Evolutionary conservation across 2,113 vertebrate species (phyloP).

Genomic region (Nothocercus julius): DNA sequence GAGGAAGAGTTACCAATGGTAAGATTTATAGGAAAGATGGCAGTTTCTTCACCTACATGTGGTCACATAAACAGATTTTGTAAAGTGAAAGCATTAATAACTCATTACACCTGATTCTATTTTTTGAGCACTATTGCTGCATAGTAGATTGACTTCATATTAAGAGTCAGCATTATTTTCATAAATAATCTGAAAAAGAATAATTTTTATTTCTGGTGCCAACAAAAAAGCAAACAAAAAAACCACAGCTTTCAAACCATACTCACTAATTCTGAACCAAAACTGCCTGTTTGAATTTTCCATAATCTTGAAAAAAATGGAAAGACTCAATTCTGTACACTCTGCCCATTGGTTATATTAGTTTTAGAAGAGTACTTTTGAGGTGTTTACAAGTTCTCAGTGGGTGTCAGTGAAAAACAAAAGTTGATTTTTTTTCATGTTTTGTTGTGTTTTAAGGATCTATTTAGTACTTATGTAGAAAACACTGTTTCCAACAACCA

Average conservation of each 20-base stretch:
- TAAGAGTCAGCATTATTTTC: not conserved
- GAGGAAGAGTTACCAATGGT: not conserved
- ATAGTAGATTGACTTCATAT: not conserved
- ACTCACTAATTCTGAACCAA: not conserved
- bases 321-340: not conserved
- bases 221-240: not conserved
- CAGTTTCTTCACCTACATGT: not conserved
- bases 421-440: not conserved
- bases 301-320: not conserved
- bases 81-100: not conserved
- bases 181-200: not conserved
- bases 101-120: not conserved
- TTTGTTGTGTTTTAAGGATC: not conserved
- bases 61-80: not conserved
- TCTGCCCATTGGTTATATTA: not conserved
- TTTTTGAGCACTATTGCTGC: not conserved
- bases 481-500: not conserved
- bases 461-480: not conserved
- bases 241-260: not conserved
- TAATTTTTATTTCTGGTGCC: not conserved
- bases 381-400: not conserved
- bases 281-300: not conserved
- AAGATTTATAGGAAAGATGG: not conserved
- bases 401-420: not conserved
- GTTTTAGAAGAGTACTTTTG: not conserved